Conservation (phyloP, 2,113 vertebrate species). For the Hydrolagus affinis region DNA sequence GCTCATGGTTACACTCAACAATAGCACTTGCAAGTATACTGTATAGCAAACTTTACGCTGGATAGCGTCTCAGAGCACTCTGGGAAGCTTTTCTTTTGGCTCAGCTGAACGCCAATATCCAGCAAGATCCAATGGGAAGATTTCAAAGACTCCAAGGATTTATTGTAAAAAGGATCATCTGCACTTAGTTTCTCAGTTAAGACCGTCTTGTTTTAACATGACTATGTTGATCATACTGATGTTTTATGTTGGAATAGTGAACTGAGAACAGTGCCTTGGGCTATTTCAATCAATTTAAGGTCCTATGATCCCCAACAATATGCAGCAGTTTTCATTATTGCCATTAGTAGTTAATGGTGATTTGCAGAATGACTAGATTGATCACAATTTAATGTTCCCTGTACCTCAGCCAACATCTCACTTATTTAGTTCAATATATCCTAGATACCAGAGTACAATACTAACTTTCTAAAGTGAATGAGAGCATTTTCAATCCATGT, state of each 20-base stretch:
- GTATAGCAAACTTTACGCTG: too few relatives aligned
- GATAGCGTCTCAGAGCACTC: too few relatives aligned
- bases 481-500: neutral
- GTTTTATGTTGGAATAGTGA: neutral
- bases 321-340: neutral
- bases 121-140: neutral
- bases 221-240: neutral
- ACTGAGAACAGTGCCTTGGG: neutral
- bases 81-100: neutral
- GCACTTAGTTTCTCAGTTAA: neutral
- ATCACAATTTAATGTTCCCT: neutral
- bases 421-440: neutral
- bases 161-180: neutral
- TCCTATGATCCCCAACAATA: neutral
- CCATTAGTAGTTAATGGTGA: neutral
- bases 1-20: neutral
- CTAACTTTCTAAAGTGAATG: constrained; percentile 15
- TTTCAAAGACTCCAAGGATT: neutral
- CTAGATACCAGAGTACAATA: neutral
- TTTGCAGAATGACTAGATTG: neutral
- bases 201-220: neutral
- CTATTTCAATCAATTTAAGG: neutral
- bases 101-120: neutral
- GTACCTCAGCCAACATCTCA: too few relatives aligned
- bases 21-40: neutral